Evolutionary conservation across 2,113 vertebrate genomes (phyloP), one percentile per base, ranked within the genome.

Genomic region (Pseudopipra pipra): DNA sequence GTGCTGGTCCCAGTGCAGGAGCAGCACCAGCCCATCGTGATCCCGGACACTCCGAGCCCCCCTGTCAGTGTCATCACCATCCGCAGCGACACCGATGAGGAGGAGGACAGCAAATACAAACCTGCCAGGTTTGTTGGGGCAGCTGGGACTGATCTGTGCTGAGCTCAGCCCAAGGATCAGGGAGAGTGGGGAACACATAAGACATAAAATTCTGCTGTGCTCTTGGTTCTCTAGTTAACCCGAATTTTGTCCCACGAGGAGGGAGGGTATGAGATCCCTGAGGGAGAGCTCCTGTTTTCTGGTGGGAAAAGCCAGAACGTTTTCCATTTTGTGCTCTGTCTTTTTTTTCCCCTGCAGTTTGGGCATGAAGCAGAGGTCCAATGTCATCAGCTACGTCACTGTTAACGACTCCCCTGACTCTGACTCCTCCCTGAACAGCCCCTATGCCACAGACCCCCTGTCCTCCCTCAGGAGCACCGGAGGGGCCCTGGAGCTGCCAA

Each of bases 1-100:
- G 98, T 98, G 33, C 98, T 99, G 28, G 92, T 98, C 44, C 98
- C 98, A 3, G 97, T 95, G 65, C 98, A 98, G 89, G 98, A 98
- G 83, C 98, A 98, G 95, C 98, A 98, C 73, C 99, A 99, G 97
- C 99, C 99, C 61, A 99, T 99, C 73, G 90, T 99, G 85, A 99
- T 99, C 98, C 99, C 99, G 2, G 99, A 99, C 97, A 99, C 99
- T 5, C 99, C 99, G 0, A 99, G 99, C 95, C 99, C 99, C 3
- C 98, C 99, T 1, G 98, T 99, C 98, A 99, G 99, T 89, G 99
- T 99, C 98, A 99, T 99, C 98, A 99, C 99, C 95, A 99, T 99
- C 96, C 99, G 99, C 96, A 99, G 99, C 10, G 99, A 99, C 98
- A 99, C 99, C 0, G 99, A 99, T 46, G 99, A 99, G 37, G 99